Conservation (phyloP, 2,797 vertebrate genomes). For the Epinephelus malabaricus region DNA sequence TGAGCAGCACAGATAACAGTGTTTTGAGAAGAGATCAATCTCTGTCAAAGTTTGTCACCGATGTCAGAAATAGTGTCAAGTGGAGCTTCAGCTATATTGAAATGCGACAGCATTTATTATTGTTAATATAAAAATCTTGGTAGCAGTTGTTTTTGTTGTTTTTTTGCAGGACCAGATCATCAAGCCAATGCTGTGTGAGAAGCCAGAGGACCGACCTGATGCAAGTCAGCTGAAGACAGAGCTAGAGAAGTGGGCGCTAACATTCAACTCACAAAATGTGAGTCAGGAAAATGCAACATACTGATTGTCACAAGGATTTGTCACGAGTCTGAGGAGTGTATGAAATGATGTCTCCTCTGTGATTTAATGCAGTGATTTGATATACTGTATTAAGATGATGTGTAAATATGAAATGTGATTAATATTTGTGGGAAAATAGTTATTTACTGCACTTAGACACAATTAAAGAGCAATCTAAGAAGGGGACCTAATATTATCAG, state of each 20-base stretch:
- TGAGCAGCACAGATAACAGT: background rate
- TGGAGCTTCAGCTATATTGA: background rate
- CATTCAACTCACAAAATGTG: rapidly evolving
- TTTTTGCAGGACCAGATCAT: conserved; percentile 73
- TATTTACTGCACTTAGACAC: background rate
- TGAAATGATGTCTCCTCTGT: background rate
- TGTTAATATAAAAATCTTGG: background rate
- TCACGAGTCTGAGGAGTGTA: background rate
- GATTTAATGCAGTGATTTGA: background rate
- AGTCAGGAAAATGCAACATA: conserved; percentile 31
- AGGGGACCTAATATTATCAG: background rate
- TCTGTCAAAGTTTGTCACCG: background rate
- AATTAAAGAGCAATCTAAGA: background rate
- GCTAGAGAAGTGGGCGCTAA: conserved; percentile 34
- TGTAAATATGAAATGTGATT: background rate
- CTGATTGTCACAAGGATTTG: conserved; percentile 21
- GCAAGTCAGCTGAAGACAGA: conserved; percentile 47
- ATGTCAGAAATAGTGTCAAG: background rate
- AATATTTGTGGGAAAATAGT: background rate
- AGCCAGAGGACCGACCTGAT: conserved; percentile 71
- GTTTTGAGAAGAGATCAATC: background rate
- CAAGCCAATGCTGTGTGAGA: conserved; percentile 64
- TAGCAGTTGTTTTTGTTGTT: background rate
- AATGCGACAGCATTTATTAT: background rate
- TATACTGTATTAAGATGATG: too few species aligned